Percentiles rank a stretch among this genome's conserved stretches.
Evolutionary conservation across 2,113 vertebrate genomes (phyloP).

Genomic region (Leucosticte australis): DNA sequence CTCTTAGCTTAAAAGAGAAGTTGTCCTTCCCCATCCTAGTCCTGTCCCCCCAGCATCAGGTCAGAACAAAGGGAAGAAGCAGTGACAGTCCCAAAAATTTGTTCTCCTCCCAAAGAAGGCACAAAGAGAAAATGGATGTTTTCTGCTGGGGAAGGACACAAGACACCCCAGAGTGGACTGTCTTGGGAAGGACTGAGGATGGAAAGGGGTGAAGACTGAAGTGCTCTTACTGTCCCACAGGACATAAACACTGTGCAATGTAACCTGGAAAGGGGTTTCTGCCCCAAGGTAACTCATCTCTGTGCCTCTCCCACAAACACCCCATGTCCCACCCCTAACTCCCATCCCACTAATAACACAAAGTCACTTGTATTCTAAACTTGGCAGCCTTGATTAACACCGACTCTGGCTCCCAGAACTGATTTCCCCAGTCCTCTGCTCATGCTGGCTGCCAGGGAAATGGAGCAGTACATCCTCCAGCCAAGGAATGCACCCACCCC

Average conservation of each 20-base stretch:
- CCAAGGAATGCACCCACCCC: neutral
- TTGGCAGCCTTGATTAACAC: neutral
- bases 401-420: neutral
- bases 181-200: neutral
- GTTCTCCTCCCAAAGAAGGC: neutral
- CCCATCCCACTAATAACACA: neutral
- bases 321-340: neutral
- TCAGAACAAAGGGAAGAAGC: neutral
- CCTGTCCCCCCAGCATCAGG: neutral
- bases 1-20: neutral
- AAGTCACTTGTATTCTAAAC: accelerated
- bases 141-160: neutral
- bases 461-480: neutral
- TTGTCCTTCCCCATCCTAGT: neutral
- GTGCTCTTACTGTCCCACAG: too few species aligned
- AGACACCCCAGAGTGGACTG: neutral
- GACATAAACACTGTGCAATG: neutral
- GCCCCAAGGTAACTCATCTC: neutral
- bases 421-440: neutral
- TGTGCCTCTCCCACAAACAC: neutral
- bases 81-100: neutral
- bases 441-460: neutral
- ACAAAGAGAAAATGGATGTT: neutral
- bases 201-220: neutral
- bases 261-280: neutral